Base-by-base conservation (phyloP, 1,140 invertebrate species). In the Leptinotarsa lineolata region DNA sequence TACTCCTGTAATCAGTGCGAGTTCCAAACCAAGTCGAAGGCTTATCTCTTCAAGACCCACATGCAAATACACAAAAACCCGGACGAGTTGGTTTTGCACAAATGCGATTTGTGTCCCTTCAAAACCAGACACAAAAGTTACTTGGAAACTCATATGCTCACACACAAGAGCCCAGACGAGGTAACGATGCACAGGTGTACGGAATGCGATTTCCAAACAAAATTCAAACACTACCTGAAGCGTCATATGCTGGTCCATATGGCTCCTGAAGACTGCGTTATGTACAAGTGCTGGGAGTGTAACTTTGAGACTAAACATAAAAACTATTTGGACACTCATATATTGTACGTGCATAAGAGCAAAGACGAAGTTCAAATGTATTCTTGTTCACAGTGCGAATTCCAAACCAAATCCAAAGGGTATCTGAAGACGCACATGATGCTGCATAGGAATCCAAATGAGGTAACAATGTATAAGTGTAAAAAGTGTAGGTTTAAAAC, bases 101-200 rank as follows among this genome's bases (percentile, higher is more conserved):
- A 48, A 61, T 74, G 72, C 21, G 54, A 39, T 4, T 63, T 64
- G 11, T 74, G 72, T n/a, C 60, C 46, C 39, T 74, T 74, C 39
- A 65, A 70, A 11, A 74, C 72, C 68, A 74, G 54, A 74, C 69
- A 69, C 67, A 68, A 74, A 64, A 70, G 72, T 22, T 61, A 74
- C 21, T 20, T 18, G 4, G 30, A 39, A 39, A 39, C 30, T 39
- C 72, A 74, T 30, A 69, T 74, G 60, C 60, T 70, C 12, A 74
- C 65, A 20, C 68, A 74, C 24, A 39, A 66, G 22, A 70, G 44
- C 3, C 73, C 68, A 3, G 68, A 74, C 20, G 46, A 71, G 18
- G 65, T 66, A 11, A 60, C 68, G 15, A 60, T 74, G 44, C 70
- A 63, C 24, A 60, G 70, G 21, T 74, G 73, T 44, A 46, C 48